phyloP scores from a whole-genome alignment of 2,797 vertebrate genomes.

The Chelonia mydas region DNA sequence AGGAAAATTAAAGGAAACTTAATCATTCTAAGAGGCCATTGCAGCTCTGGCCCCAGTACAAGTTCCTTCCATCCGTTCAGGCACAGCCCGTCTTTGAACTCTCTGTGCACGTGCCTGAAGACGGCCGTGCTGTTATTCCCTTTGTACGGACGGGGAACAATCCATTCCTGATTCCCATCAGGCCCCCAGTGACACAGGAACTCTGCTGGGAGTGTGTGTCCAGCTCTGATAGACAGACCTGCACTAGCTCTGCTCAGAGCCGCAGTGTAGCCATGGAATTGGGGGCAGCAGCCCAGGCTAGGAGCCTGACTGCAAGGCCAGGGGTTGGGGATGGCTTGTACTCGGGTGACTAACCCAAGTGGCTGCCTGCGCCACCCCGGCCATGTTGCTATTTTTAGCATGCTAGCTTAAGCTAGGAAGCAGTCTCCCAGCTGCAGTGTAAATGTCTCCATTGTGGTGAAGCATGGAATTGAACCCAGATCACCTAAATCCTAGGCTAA shows the following conservation, averaged over 20 bases:
- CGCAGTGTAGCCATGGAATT: background rate
- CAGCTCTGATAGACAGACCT: background rate
- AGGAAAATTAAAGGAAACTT: background rate
- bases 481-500: background rate
- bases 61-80: background rate
- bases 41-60: too few species aligned
- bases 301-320: background rate
- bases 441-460: background rate
- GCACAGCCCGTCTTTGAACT: background rate
- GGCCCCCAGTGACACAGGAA: background rate
- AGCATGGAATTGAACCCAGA: background rate
- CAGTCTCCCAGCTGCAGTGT: background rate
- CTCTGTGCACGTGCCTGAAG: background rate
- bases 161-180: background rate
- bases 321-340: background rate
- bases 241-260: background rate
- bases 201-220: background rate
- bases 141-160: background rate
- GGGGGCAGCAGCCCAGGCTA: background rate
- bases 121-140: background rate
- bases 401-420: background rate
- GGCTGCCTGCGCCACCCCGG: fast-evolving
- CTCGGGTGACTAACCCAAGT: background rate
- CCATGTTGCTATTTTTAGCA: background rate
- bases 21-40: background rate